phyloP scores from a whole-genome alignment of 1,140 invertebrate species.

The Aporrectodea caliginosa region DNA sequence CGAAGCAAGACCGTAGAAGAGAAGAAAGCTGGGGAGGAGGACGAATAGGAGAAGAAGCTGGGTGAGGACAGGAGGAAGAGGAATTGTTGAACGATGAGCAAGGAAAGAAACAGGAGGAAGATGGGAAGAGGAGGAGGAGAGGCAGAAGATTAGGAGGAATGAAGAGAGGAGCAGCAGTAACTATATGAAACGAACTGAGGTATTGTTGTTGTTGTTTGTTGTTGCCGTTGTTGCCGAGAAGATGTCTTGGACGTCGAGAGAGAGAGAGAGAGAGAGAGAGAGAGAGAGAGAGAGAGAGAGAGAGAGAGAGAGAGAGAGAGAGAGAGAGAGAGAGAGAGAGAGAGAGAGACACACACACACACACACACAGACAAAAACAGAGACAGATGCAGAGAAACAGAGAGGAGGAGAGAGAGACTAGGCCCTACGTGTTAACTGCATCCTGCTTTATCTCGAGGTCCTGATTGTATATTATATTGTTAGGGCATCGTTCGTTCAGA shows the following conservation, averaged over 20 bases:
- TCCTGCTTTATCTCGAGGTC: too few species aligned
- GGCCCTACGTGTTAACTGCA: too few species aligned
- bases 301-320: background rate
- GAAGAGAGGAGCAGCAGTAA: too few species aligned
- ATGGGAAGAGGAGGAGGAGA: too few species aligned
- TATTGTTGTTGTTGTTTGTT: too few species aligned
- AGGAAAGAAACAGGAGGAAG: too few species aligned
- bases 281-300: background rate
- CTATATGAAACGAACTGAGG: too few species aligned
- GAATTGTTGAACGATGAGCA: too few species aligned
- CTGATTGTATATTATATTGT: too few species aligned
- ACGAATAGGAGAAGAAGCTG: background rate
- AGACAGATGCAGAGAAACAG: background rate
- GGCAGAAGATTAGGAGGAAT: too few species aligned
- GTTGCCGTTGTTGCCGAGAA: too few species aligned
- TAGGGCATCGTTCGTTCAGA: too few species aligned
- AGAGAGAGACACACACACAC: background rate
- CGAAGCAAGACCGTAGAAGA: background rate
- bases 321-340: background rate
- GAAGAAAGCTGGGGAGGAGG: constrained; percentile 1
- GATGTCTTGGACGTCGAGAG: background rate
- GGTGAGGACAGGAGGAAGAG: constrained; percentile 21
- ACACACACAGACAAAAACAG: background rate
- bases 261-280: background rate
- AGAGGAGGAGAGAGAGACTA: background rate